Evolutionary conservation across 30 jellyfish, hydroid and myxozoan species (phyloP).

Genomic region (Chironex yamaguchii): DNA sequence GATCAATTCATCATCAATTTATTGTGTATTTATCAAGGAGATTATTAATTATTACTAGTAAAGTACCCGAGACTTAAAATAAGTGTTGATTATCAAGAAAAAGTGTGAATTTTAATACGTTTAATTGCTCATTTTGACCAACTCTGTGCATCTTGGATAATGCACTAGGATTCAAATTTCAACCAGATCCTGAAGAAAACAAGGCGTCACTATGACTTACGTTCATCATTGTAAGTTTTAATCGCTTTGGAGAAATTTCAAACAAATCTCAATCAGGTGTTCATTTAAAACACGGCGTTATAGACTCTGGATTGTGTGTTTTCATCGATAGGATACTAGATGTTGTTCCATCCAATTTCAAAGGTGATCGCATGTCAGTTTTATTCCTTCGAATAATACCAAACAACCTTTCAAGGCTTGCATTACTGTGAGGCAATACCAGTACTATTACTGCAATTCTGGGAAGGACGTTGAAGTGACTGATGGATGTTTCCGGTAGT

Average conservation of each 20-base stretch:
- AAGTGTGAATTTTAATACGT: background rate
- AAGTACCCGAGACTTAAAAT: no score
- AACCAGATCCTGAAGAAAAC: background rate
- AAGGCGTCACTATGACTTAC: background rate
- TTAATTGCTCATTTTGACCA: background rate
- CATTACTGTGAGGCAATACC: constrained; percentile 14
- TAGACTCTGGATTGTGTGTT: background rate
- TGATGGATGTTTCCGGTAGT: background rate
- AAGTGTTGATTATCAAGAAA: background rate
- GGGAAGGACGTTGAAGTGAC: constrained; percentile 46
- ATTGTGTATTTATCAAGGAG: background rate
- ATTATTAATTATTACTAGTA: no score
- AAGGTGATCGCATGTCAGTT: background rate
- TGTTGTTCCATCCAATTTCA: background rate
- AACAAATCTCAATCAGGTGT: background rate
- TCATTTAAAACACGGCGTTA: background rate
- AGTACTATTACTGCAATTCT: background rate
- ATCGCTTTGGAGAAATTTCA: background rate
- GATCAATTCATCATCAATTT: no score
- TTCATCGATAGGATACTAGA: background rate
- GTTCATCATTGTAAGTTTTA: background rate
- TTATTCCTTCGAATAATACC: constrained; percentile 60
- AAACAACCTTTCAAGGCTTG: constrained; percentile 39
- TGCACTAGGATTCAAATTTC: background rate
- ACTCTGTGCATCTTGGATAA: background rate